phyloP scores from a whole-genome alignment of 1,140 invertebrate species.

The Platorchestia sp. region DNA sequence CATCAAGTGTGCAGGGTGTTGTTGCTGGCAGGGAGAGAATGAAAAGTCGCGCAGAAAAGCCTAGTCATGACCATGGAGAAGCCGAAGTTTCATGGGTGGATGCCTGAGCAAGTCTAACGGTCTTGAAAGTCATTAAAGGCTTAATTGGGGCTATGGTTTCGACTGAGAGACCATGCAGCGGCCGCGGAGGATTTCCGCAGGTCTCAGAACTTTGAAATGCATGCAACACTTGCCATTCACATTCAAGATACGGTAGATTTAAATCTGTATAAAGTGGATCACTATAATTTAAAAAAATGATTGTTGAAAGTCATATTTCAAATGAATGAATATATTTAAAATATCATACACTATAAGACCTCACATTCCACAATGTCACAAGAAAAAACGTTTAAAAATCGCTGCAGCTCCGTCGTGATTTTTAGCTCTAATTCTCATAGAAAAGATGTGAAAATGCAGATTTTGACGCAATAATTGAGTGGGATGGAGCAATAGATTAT shows the following conservation, averaged over 20 bases:
- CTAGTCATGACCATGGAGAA: not conserved
- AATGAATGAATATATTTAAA: too few species aligned
- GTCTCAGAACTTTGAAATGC: not conserved
- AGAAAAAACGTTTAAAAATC: too few species aligned
- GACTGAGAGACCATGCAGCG: not conserved
- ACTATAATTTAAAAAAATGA: not conserved
- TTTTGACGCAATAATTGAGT: too few species aligned
- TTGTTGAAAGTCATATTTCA: too few species aligned
- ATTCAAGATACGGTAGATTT: not conserved
- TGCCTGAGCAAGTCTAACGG: not conserved
- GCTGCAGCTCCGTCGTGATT: too few species aligned
- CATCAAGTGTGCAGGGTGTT: not conserved
- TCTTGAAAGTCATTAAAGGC: not conserved
- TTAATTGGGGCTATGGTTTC: not conserved
- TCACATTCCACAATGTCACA: too few species aligned
- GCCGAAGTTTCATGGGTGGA: not conserved
- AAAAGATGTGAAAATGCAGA: too few species aligned
- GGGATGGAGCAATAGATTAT: too few species aligned
- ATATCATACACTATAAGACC: too few species aligned
- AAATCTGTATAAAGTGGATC: not conserved
- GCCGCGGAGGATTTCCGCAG: not conserved
- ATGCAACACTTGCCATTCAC: not conserved
- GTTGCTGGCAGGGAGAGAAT: not conserved
- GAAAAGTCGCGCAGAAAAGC: not conserved
- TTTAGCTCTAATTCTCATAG: too few species aligned